Evolutionary conservation across 2,888 invertebrate species (phyloP), one percentile per base, ranked within the genome.

Genomic region (Cyrtodaria siliqua): DNA sequence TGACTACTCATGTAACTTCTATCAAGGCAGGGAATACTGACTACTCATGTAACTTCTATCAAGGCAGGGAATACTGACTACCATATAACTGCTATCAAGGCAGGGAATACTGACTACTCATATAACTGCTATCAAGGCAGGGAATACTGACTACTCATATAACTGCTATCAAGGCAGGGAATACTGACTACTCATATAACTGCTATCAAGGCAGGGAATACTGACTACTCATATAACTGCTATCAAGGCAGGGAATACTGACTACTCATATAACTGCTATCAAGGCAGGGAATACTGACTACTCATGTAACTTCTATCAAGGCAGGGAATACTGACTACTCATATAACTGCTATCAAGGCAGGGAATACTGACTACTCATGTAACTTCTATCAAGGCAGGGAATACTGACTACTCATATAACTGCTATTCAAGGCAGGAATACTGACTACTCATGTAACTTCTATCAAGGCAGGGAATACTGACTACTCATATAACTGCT

Each of bases 401-500:
- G n/a, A n/a, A n/a, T 73, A 80, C 80, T 88, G 87, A 72, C 87
- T 87, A 76, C 88, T 88, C 52, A 87, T 80, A 68, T 90, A 90
- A 62, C 87, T 89, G 74, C 90, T 90, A 73, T 90, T 89, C 52
- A 87, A 66, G 44, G 90, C 89, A 26, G 86, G 83, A 16, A 82
- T 55, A 70, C 89, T 89, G 61, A 88, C 86, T 23, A 12, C 24
- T 72, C 76, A 76, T 80, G n/a, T n/a, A n/a, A n/a, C n/a, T n/a
- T n/a, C n/a, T n/a, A n/a, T n/a, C n/a, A n/a, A n/a, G n/a, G n/a
- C n/a, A n/a, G n/a, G n/a, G n/a, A n/a, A n/a, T 73, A 80, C 80
- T 88, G 87, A 72, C 87, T 87, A 76, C 88, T 88, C 52, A 87
- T 80, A 68, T 90, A 90, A 62, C 87, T 89, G 74, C 90, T 90